These are phyloP conservation scores for Notodonta ziczac DNA, from an alignment of 2,888 invertebrate species.

Conservation along the genomic window DNA sequence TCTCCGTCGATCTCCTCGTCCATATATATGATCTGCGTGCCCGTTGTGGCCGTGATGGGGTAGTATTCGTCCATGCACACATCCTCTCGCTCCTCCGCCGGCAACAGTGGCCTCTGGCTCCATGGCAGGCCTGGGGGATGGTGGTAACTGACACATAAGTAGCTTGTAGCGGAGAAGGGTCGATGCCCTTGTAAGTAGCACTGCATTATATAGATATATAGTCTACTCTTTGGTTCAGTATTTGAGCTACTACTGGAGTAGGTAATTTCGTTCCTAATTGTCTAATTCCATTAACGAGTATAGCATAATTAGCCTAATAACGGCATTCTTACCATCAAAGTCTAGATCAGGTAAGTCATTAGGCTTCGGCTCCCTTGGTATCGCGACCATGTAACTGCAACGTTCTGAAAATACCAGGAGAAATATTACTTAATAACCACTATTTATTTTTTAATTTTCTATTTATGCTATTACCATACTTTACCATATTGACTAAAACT, in stretches of 20 bases:
- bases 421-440: neutral
- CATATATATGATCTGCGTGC: conserved; percentile 83
- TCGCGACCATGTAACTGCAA: conserved; percentile 64
- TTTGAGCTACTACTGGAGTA: too few relatives aligned
- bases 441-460: too few relatives aligned
- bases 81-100: conserved; percentile 61
- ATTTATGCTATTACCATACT: too few relatives aligned
- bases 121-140: conserved; percentile 53
- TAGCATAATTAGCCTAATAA: neutral
- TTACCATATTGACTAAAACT: too few relatives aligned
- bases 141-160: too few relatives aligned
- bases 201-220: too few relatives aligned
- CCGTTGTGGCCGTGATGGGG: conserved; percentile 84
- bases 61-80: conserved; percentile 66
- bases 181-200: too few relatives aligned
- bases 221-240: too few relatives aligned
- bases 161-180: too few relatives aligned
- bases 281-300: too few relatives aligned
- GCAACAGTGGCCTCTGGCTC: conserved; percentile 62
- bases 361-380: conserved; percentile 65
- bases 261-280: too few relatives aligned
- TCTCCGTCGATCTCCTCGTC: conserved; percentile 75
- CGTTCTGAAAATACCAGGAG: conserved; percentile 38
- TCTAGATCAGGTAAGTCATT: conserved; percentile 48
- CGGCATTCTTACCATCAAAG: conserved; percentile 52